These are phyloP conservation scores for Holothuria scabra DNA, from an alignment of 53 echinoderm and acorn worm genomes.

Conservation along the genomic window DNA sequence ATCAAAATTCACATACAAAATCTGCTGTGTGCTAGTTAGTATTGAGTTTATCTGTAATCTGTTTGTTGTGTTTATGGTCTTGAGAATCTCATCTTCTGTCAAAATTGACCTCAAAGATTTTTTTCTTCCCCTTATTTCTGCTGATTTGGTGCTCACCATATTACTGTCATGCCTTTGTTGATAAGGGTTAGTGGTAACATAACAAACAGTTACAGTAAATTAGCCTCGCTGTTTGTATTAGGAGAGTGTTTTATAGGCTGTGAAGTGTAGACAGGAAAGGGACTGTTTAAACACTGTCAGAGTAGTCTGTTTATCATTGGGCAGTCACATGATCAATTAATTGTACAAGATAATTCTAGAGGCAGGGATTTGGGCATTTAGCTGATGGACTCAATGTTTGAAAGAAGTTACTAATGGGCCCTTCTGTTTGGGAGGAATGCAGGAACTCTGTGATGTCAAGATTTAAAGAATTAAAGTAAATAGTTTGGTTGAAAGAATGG, in stretches of 20 bases:
- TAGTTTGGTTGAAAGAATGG: neutral
- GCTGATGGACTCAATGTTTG: neutral
- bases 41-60: too few species aligned
- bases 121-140: too few species aligned
- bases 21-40: too few species aligned
- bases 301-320: neutral
- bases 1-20: too few species aligned
- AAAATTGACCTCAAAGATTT: neutral
- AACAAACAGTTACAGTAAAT: constrained; percentile 17
- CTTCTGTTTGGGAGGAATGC: neutral
- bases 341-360: constrained; percentile 17
- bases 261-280: too few species aligned
- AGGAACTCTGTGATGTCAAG: neutral
- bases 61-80: constrained; percentile 18
- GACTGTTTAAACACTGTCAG: neutral
- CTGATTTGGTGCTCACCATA: too few species aligned
- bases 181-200: too few species aligned
- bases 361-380: constrained; percentile 1
- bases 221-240: constrained; percentile 3
- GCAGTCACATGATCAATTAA: constrained; percentile 38
- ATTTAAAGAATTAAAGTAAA: neutral
- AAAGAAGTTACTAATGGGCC: constrained; percentile 14
- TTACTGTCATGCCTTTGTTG: too few species aligned
- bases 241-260: constrained; percentile 17
- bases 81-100: constrained; percentile 12